Base-by-base conservation (phyloP, 2,113 vertebrate genomes). In the Onychorhynchus coronatus region DNA sequence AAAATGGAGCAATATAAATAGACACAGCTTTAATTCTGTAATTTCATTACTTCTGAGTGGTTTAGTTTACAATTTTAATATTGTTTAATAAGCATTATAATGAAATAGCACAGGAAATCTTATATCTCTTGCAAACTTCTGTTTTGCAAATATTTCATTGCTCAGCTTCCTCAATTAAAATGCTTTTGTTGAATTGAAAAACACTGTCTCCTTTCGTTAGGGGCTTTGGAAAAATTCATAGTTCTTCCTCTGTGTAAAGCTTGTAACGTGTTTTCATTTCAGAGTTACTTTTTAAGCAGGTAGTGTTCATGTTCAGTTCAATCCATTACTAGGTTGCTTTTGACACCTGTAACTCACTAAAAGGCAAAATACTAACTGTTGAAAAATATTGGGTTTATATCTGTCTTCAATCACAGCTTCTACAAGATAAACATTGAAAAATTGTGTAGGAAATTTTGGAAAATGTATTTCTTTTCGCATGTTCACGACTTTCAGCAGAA, bases 21-120 rank as follows among this genome's bases (percentile, higher is more conserved):
- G 63, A 27, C 12, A 59, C 5, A 19, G 11, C 55, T 89, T 88
- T 86, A 73, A 47, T 88, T 71, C 17, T 77, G 15, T 85, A 31
- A 39, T 85, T 81, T 95, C 46, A 37, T 88, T 88, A 39, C 24
- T 85, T 86, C n/a, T 47, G 35, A 68, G n/a, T 39, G 24, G 49
- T 74, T 90, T 76, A 41, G 35, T 95, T 95, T 83, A 77, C 42
- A 77, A 47, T 83, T 39, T 77, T 80, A 94, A 88, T 96, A 30
- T 59, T 53, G 9, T 49, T 82, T 91, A 63, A 56, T 49, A 23
- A 74, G 30, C 56, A 24, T 88, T 47, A 46, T 79, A 85, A 62
- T 92, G 42, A 83, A 83, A 71, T 80, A 46, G 8, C 49, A 41
- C 28, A 76, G 52, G 28, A 93, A 68, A 52, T 85, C 1, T 75